Evolutionary conservation across 2,888 invertebrate species (phyloP).

Genomic region (Xylophagus ater): DNA sequence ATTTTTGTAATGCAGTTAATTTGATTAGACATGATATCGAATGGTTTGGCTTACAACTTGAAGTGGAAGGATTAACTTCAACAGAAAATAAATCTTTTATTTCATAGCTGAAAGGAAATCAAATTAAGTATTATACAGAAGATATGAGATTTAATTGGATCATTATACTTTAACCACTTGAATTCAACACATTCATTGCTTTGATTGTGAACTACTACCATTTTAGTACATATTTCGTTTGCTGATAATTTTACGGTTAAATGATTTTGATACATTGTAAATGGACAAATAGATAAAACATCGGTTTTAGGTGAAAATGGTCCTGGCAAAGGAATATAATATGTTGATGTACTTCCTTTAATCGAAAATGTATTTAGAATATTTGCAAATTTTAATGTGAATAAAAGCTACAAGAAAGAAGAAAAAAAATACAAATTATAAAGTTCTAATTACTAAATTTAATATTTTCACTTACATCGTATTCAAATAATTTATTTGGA

Average conservation of each 20-base stretch:
- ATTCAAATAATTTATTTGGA: conserved; percentile 2
- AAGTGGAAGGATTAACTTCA: not conserved
- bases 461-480: not conserved
- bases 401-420: conserved; percentile 1
- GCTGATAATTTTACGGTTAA: conserved; percentile 5
- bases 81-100: conserved; percentile 1
- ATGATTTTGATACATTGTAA: conserved; percentile 10
- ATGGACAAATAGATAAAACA: conserved; percentile 9
- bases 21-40: conserved; percentile 4
- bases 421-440: not conserved
- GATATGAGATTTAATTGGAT: no score
- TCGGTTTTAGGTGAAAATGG: conserved; percentile 9
- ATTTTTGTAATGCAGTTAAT: not conserved
- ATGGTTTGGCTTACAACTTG: conserved; percentile 4
- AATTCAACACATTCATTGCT: conserved; percentile 5
- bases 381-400: conserved; percentile 3
- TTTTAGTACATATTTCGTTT: conserved; percentile 4
- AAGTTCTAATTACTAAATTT: not conserved
- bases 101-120: no score
- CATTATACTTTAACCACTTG: conserved; percentile 11
- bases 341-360: not conserved
- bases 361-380: conserved; percentile 1
- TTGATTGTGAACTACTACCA: conserved; percentile 12
- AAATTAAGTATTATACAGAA: no score
- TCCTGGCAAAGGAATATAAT: conserved; percentile 3